Base-by-base conservation (phyloP, 2,888 invertebrate species). In the Hybos culiciformis region DNA sequence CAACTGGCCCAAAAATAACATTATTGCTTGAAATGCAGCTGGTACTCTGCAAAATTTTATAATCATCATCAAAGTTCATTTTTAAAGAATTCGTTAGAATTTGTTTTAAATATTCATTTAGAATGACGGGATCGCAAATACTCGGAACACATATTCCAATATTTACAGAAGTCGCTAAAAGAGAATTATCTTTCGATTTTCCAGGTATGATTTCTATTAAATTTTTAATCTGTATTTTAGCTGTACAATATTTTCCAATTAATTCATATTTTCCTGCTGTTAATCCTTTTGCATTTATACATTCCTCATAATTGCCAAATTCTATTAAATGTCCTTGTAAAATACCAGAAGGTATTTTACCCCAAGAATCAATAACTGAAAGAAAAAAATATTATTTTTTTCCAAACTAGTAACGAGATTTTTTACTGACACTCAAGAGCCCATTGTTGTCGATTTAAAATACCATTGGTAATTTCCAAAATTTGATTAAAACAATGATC, bases 321-420 rank as follows among this genome's bases (percentile, higher is more conserved):
- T 57, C 54, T 26, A 49, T 49, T 20, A 54, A 45, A 40, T 61
- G 54, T n/a, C 59, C 57, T n/a, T 34, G 44, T 4, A 59, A 43
- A 12, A 61, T 39, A 20, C 64, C 61, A 7, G 59, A 48, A 32
- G 61, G 59, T 9, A 58, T 41, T 53, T 61, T 63, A 9, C 59
- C 58, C 40, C 56, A 56, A 7, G 63, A 54, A 53, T 64, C 64
- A 2, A 60, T 17, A 53, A 62, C 63, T 63, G 34, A 2, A 45
- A 18, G 9, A 34, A 12, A 18, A 15, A 33, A 15, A 11, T 11
- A 11, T 33, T 31, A n/a, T n/a, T n/a, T n/a, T n/a, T n/a, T n/a
- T n/a, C n/a, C n/a, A n/a, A n/a, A n/a, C n/a, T n/a, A n/a, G n/a
- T n/a, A n/a, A n/a, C n/a, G n/a, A n/a, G n/a, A n/a, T n/a, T n/a